These are phyloP conservation scores for Patella pellucida DNA, from an alignment of 2,888 invertebrate species.

Conservation along the genomic window DNA sequence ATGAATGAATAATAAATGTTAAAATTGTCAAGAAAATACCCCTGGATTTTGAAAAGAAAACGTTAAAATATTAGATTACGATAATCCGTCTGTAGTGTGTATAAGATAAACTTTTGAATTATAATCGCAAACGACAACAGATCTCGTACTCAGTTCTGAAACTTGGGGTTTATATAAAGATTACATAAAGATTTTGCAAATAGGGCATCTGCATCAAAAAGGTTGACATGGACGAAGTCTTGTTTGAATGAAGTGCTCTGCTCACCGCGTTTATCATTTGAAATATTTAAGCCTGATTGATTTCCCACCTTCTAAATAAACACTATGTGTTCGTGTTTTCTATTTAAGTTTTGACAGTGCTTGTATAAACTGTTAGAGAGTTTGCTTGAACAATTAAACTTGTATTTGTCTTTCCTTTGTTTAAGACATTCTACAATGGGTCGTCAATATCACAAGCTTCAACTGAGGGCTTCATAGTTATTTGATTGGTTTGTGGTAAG, in stretches of 20 bases:
- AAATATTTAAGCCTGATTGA: slow-evolving; percentile 22
- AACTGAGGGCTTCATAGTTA: not conserved
- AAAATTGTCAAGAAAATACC: no score
- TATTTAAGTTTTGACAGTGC: slow-evolving; percentile 26
- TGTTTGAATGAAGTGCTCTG: slow-evolving; percentile 1
- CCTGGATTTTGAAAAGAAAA: no score
- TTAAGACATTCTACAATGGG: slow-evolving; percentile 20
- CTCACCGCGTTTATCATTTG: slow-evolving; percentile 16
- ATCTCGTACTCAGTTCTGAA: no score
- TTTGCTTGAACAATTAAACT: slow-evolving; percentile 32
- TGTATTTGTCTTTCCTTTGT: slow-evolving; percentile 28
- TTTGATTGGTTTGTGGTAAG: slow-evolving; percentile 6
- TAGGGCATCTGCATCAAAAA: not conserved
- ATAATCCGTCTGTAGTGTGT: no score
- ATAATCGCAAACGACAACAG: no score
- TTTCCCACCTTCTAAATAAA: slow-evolving; percentile 24
- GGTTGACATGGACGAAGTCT: not conserved
- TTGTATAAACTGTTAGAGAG: slow-evolving; percentile 30
- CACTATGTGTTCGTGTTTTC: slow-evolving; percentile 21
- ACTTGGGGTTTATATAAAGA: no score
- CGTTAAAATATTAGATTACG: no score
- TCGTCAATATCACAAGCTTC: not conserved
- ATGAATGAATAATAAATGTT: no score
- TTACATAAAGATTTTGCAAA: not conserved
- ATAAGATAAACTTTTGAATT: no score